Base-by-base conservation (phyloP, 2,888 invertebrate species). In the Idaea aversata region DNA sequence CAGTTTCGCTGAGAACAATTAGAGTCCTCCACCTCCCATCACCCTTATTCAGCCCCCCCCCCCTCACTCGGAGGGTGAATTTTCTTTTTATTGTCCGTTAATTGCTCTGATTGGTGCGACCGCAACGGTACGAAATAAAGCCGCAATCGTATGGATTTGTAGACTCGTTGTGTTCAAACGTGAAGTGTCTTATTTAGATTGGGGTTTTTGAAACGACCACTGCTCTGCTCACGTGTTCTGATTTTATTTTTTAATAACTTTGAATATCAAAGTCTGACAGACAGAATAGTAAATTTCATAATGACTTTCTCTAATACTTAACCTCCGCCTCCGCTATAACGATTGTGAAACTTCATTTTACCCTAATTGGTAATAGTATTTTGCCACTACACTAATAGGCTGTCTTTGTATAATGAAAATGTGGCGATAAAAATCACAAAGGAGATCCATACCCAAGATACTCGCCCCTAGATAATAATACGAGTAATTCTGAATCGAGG, bases 51-150 rank as follows among this genome's bases (percentile, higher is more conserved):
- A 25, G 25, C 25, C 67, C 71, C 69, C 70, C 72, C 71, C 70
- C 72, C 73, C 69, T 74, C 72, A 74, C 74, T 75, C 76, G 77
- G 73, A 74, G 77, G 77, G 72, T 72, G 76, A 75, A 77, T 83
- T 87, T 88, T 82, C 81, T 77, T 83, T 85, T 85, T 83, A 82
- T 84, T 84, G 79, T 85, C 77, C 82, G 84, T 85, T 88, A 89
- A 88, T 88, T 88, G 88, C 85, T 85, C 81, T 87, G 89, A 89
- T 90, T 88, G 89, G 87, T 86, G 84, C 86, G 84, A 82, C 79
- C 82, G 82, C 86, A 83, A 82, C 79, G 82, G 82, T 79, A 80
- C 78, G 84, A 82, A 86, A 86, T 85, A 86, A 85, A 88, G 84
- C 84, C 81, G 84, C 83, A 80, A 83, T 85, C 79, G 77, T 77